A percentile compares a stretch with the other conserved stretches of the same genome.
These are phyloP conservation scores for Drosophila colorata DNA, from an alignment of 2,888 invertebrate genomes.

Conservation along the genomic window DNA sequence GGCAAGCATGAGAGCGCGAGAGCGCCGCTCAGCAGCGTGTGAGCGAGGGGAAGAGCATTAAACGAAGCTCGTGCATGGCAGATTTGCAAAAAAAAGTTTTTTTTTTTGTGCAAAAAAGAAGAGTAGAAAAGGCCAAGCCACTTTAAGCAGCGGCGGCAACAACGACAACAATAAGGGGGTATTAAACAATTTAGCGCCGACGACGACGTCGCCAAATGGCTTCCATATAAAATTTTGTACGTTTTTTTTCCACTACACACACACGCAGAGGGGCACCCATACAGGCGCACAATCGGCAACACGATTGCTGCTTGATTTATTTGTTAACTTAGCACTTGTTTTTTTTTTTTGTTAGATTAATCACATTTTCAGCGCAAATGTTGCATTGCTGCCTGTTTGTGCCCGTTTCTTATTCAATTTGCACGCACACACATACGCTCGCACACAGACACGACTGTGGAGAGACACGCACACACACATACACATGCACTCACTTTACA, in stretches of 20 bases:
- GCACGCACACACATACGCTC: slow-evolving; percentile 65
- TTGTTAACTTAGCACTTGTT: slow-evolving; percentile 26
- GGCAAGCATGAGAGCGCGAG: slow-evolving; percentile 19
- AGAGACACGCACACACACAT: slow-evolving; percentile 55
- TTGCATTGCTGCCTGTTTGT: slow-evolving; percentile 65
- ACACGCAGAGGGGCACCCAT: slow-evolving; percentile 6
- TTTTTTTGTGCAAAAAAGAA: slow-evolving; percentile 42
- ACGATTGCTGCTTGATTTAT: slow-evolving; percentile 34
- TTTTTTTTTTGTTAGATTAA: slow-evolving; percentile 27
- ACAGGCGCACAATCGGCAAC: slow-evolving; percentile 43
- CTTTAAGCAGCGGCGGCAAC: slow-evolving; percentile 49
- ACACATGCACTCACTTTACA: slow-evolving; percentile 71
- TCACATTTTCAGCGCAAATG: slow-evolving; percentile 48
- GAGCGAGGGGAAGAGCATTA: slow-evolving; percentile 54
- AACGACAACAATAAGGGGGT: slow-evolving; percentile 41
- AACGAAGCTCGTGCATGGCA: slow-evolving; percentile 75
- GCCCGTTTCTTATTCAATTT: slow-evolving; percentile 77
- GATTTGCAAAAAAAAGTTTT: slow-evolving; percentile 61
- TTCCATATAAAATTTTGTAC: slow-evolving; percentile 50
- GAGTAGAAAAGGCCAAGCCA: slow-evolving; percentile 59
- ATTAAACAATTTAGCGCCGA: slow-evolving; percentile 59
- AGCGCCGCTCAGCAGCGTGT: slow-evolving; percentile 37
- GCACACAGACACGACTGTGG: slow-evolving; percentile 38
- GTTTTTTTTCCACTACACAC: slow-evolving; percentile 60
- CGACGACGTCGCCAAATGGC: slow-evolving; percentile 45